Percentiles rank a stretch among this genome's conserved stretches.
Conservation (phyloP, 2,113 vertebrate genomes). For the Petaurus breviceps region DNA sequence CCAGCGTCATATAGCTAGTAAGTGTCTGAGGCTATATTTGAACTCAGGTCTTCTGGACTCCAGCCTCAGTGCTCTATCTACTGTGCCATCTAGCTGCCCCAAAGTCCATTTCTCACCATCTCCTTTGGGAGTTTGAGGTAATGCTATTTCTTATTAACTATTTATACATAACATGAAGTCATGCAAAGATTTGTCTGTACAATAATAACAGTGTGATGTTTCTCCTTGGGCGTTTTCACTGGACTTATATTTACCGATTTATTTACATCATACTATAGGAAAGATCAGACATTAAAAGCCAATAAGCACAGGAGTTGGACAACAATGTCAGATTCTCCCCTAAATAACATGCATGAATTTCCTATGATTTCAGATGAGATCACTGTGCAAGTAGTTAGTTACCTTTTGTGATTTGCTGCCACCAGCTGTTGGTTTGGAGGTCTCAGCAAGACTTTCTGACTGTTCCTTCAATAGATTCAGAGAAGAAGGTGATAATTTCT, state of each 20-base stretch:
- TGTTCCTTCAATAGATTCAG: constrained; percentile 32
- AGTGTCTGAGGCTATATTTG: not conserved
- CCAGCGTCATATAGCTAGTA: too few species aligned
- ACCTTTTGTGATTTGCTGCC: constrained; percentile 88
- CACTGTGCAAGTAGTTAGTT: not conserved
- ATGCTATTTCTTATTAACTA: not conserved
- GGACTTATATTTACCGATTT: not conserved
- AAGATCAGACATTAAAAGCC: not conserved
- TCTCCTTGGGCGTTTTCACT: not conserved
- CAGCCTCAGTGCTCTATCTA: not conserved
- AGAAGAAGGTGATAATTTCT: constrained; percentile 48
- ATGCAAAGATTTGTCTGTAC: not conserved
- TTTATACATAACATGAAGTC: not conserved
- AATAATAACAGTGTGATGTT: not conserved
- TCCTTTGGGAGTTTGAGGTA: not conserved
- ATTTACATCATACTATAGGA: not conserved
- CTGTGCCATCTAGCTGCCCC: not conserved
- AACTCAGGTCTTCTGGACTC: not conserved
- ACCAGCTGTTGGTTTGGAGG: constrained; percentile 79
- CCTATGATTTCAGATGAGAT: not conserved
- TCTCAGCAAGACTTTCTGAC: constrained; percentile 73
- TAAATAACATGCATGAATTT: not conserved
- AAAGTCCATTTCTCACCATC: not conserved
- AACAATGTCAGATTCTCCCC: rapidly evolving
- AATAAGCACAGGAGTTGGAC: not conserved